Evolutionary conservation across 2,113 vertebrate species (phyloP), one percentile per base, ranked within the genome.

Genomic region (Podocnemis expansa): DNA sequence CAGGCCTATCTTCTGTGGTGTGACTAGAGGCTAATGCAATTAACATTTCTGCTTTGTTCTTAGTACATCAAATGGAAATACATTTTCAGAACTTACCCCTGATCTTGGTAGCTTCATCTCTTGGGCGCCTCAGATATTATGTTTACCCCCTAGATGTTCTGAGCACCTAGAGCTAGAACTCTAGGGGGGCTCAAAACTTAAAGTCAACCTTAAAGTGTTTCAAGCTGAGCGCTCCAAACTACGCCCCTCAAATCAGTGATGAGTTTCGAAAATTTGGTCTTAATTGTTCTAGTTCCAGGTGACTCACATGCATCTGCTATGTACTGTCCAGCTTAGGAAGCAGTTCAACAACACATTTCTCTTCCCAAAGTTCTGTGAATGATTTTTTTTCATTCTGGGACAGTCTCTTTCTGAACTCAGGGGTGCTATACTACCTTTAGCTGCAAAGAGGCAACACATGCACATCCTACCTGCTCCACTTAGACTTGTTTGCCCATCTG

Each of bases 291-390:
- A 91, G 85, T 80, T 88, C 45, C 49, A 79, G 1, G 49, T 24
- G 49, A 13, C 95, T 94, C 47, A 88, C 95, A 91, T 95, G 63
- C 85, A 87, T 87, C 89, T 94, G 89, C 84, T 45, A 87, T 73
- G 87, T 43, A 83, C 16, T 88, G 41, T 22, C 5, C 63, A 38
- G 63, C 34, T 5, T 38, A 70, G n/a, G 17, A 67, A 67, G 34
- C 31, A 67, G 7, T 67, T n/a, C 9, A 70, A 9, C 17, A 22
- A 9, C 10, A 9, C 34, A 70, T 70, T 38, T 70, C n/a, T 70
- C 63, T 70, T 38, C 22, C 38, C 63, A 70, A 22, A 88, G 76
- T 87, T 79, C 93, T 93, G 55, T 41, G 76, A 95, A 84, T 79
- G 16, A 91, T 88, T 5, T 16, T 85, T 34, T 88, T 76, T 97